A percentile compares a stretch with the other conserved stretches of the same genome.
Conservation (phyloP, 2,888 invertebrate species). For the Hermaeophaga mercurialis region DNA sequence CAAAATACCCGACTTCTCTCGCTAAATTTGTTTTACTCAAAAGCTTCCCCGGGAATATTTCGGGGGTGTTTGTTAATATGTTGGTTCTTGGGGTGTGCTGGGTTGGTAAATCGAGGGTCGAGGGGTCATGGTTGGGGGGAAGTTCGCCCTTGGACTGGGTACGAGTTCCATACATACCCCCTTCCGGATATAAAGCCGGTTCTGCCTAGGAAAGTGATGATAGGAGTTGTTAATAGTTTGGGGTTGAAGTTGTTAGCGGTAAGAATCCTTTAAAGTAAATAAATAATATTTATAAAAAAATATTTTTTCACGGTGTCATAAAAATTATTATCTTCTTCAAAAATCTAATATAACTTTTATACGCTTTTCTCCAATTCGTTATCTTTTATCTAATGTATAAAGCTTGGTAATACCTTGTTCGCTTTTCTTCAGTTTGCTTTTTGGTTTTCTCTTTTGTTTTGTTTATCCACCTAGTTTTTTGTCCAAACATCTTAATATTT, state of each 20-base stretch:
- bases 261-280: conserved; percentile 44
- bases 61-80: conserved; percentile 21
- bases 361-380: no score
- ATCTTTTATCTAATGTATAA: no score
- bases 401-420: no score
- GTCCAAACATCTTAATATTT: no score
- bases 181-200: conserved; percentile 27
- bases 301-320: no score
- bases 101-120: conserved; percentile 18
- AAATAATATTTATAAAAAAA: no score
- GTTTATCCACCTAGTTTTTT: no score
- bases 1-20: not conserved
- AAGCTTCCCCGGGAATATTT: not conserved
- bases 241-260: conserved; percentile 70
- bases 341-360: no score
- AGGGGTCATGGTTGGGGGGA: not conserved
- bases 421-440: no score
- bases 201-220: conserved; percentile 71
- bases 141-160: conserved; percentile 23
- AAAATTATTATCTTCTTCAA: no score
- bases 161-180: conserved; percentile 33
- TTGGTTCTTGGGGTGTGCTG: conserved; percentile 14
- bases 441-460: no score
- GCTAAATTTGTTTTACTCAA: not conserved
- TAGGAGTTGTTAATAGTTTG: conserved; percentile 78